phyloP scores from a whole-genome alignment of 2,888 invertebrate species.

The Tipula vernalis region DNA sequence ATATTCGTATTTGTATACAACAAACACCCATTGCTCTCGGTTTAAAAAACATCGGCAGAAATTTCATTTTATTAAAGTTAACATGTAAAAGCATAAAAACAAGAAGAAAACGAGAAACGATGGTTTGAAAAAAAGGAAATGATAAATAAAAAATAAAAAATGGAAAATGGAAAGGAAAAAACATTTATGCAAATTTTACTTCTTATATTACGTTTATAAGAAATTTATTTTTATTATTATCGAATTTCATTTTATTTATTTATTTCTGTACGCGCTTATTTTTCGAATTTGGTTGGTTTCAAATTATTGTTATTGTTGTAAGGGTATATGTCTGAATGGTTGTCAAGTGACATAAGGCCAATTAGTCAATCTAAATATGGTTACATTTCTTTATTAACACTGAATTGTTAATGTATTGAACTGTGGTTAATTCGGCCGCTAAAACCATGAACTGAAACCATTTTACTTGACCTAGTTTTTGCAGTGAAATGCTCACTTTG shows the following conservation, averaged over 20 bases:
- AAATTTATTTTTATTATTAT: not conserved
- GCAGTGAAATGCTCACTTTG: no score
- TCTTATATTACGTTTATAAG: not conserved
- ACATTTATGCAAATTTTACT: not conserved
- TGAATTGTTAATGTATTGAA: no score
- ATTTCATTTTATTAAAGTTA: not conserved
- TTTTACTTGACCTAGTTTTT: no score
- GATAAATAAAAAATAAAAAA: not conserved
- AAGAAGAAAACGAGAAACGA: not conserved
- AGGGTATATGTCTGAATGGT: not conserved
- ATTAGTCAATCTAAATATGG: not conserved
- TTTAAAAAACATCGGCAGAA: not conserved
- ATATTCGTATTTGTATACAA: not conserved
- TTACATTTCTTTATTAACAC: not conserved
- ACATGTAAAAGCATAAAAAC: not conserved
- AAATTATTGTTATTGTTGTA: not conserved
- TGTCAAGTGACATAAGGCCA: not conserved
- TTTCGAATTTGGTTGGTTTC: not conserved
- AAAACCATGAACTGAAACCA: no score
- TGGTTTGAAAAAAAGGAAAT: not conserved
- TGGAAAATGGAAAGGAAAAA: not conserved
- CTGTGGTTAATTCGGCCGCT: no score
- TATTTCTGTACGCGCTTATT: not conserved
- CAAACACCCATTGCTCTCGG: not conserved
- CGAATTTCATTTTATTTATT: not conserved